These are phyloP conservation scores for Drosophila anomelani DNA, from an alignment of 2,888 invertebrate species.

Conservation along the genomic window DNA sequence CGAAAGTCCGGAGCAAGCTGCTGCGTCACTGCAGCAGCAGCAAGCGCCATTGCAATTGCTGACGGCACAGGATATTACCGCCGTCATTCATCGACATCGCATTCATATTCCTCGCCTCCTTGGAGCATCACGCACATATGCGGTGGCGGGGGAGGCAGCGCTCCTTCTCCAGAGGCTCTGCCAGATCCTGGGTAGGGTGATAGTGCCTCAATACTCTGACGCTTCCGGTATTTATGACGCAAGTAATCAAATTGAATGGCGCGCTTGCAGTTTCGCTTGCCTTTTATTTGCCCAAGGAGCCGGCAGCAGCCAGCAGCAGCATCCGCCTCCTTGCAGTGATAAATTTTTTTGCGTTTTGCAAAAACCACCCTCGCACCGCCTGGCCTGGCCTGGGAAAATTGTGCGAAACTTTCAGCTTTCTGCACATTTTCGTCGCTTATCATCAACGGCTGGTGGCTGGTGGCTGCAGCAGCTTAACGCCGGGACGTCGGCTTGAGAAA, in stretches of 20 bases:
- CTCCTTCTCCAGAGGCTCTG: background rate
- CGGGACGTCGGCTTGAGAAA: slow-evolving; percentile 18
- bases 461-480: slow-evolving; percentile 61
- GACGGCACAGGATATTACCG: slow-evolving; percentile 79
- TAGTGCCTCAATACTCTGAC: slow-evolving; percentile 78
- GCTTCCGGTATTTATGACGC: slow-evolving; percentile 80
- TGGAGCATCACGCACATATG: slow-evolving; percentile 65
- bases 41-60: slow-evolving; percentile 53
- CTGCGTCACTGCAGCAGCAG: slow-evolving; percentile 68
- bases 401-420: slow-evolving; percentile 80
- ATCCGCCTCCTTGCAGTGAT: slow-evolving; percentile 61
- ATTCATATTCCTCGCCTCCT: slow-evolving; percentile 54
- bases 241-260: slow-evolving; percentile 81
- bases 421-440: slow-evolving; percentile 79
- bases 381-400: slow-evolving; percentile 71
- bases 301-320: slow-evolving; percentile 33
- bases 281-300: slow-evolving; percentile 69
- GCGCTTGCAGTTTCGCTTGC: slow-evolving; percentile 72
- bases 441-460: slow-evolving; percentile 64
- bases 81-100: slow-evolving; percentile 73
- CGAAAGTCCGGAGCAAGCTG: slow-evolving; percentile 57
- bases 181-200: slow-evolving; percentile 20
- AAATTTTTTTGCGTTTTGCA: slow-evolving; percentile 62
- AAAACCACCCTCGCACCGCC: background rate
- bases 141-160: background rate